Percentiles rank a stretch among this genome's conserved stretches.
Conservation (phyloP, 1,140 invertebrate genomes). For the Gonatopus flavifemur region DNA sequence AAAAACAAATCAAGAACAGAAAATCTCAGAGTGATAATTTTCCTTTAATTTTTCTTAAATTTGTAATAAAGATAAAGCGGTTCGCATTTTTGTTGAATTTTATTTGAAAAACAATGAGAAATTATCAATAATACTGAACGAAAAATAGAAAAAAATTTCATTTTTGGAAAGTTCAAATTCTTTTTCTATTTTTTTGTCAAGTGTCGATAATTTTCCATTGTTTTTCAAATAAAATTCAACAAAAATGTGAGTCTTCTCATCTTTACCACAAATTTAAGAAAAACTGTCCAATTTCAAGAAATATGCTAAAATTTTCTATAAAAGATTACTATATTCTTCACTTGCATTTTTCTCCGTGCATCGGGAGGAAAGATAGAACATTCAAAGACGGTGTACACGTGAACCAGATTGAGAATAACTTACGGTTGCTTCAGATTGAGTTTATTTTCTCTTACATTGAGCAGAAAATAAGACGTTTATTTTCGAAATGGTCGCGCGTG, state of each 20-base stretch:
- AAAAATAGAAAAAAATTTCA: no score
- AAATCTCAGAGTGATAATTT: no score
- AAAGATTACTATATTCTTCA: constrained; percentile 1
- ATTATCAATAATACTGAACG: no score
- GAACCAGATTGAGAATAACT: constrained; percentile 30
- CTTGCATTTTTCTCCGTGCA: constrained; percentile 1
- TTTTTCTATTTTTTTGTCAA: no score
- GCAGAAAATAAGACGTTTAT: constrained; percentile 40
- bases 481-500: constrained; percentile 32
- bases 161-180: no score
- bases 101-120: no score
- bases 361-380: constrained; percentile 1
- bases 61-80: no score
- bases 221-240: no score
- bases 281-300: constrained; percentile 1
- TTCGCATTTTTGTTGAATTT: no score
- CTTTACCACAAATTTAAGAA: constrained; percentile 11
- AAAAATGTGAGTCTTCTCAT: constrained; percentile 9
- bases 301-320: neutral
- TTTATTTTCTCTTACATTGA: constrained; percentile 39
- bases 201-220: no score
- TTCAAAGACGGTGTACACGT: constrained; percentile 13
- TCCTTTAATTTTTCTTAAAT: no score
- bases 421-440: constrained; percentile 31
- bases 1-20: no score